Evolutionary conservation across 2,888 invertebrate genomes (phyloP), one percentile per base, ranked within the genome.

Genomic region (Apamea crenata): DNA sequence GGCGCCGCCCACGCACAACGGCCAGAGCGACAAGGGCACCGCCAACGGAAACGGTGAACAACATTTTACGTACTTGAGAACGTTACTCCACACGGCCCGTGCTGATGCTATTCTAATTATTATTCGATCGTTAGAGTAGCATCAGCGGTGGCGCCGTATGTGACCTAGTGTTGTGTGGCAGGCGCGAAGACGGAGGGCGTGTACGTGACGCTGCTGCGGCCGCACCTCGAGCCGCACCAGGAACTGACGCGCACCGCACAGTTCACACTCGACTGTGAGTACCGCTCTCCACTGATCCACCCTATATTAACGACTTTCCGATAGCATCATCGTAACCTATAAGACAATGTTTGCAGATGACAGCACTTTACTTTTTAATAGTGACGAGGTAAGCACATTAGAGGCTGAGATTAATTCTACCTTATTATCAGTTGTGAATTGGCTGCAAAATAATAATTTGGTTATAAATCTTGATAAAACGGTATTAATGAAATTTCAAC

Each of bases 231-330:
- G 77, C 91, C 95, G 86, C 93, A 90, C 75, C 91, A 91, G 89
- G 87, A 85, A 77, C 93, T 92, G 73, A 86, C 87, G 75, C 91
- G 80, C 79, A 89, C 91, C 73, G 94, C 93, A 47, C 97, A 97
- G 87, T 97, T 98, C 74, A 98, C 98, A 77, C 97, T 98, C 87
- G 97, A 98, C 95, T 98, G 98, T 98, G 93, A 97, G 97, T 91
- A 59, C 18, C 6, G 5, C n/a, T 16, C 21, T 25, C 25, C 7
- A 56, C 7, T n/a, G 7, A n/a, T n/a, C n/a, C n/a, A n/a, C n/a
- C n/a, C n/a, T n/a, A n/a, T n/a, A n/a, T n/a, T n/a, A n/a, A n/a
- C n/a, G n/a, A n/a, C n/a, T n/a, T n/a, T n/a, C n/a, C n/a, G n/a
- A n/a, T n/a, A n/a, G n/a, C n/a, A n/a, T n/a, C n/a, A n/a, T n/a